Percentiles rank a stretch among this genome's conserved stretches.
Evolutionary conservation across 2,888 invertebrate species (phyloP).

Genomic region (Trachelus stipa): DNA sequence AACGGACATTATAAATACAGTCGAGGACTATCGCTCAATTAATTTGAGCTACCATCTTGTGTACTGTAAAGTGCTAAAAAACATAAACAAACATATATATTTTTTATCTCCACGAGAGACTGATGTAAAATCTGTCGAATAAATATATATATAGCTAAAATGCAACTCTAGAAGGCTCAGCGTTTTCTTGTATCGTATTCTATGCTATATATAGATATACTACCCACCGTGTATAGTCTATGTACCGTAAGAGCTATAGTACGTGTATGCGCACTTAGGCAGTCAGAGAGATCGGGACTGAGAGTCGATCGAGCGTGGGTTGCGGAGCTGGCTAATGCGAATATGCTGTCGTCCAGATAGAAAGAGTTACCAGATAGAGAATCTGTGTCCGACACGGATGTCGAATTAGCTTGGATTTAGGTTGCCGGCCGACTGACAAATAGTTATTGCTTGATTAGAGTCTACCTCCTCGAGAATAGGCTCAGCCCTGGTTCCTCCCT

Average conservation of each 20-base stretch:
- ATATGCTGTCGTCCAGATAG: conserved; percentile 67
- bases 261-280: not conserved
- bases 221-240: not conserved
- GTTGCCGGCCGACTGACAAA: conserved; percentile 66
- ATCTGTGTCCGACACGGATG: conserved; percentile 67
- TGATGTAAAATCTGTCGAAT: not conserved
- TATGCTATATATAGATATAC: not conserved
- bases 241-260: not conserved
- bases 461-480: conserved; percentile 28
- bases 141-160: not conserved
- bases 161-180: not conserved
- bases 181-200: not conserved
- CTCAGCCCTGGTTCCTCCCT: not conserved
- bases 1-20: conserved; percentile 43
- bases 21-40: conserved; percentile 55
- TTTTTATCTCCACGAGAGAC: not conserved
- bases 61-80: not conserved
- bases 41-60: conserved; percentile 41
- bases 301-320: conserved; percentile 65
- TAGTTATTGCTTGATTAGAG: conserved; percentile 67
- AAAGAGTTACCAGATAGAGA: conserved; percentile 67
- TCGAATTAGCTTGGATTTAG: conserved; percentile 68
- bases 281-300: conserved; percentile 28
- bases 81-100: too few relatives aligned
- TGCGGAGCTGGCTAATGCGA: conserved; percentile 66